Percentiles rank a stretch among this genome's conserved stretches.
These are phyloP conservation scores for Catocala nupta DNA, from an alignment of 2,888 invertebrate species.

Conservation along the genomic window DNA sequence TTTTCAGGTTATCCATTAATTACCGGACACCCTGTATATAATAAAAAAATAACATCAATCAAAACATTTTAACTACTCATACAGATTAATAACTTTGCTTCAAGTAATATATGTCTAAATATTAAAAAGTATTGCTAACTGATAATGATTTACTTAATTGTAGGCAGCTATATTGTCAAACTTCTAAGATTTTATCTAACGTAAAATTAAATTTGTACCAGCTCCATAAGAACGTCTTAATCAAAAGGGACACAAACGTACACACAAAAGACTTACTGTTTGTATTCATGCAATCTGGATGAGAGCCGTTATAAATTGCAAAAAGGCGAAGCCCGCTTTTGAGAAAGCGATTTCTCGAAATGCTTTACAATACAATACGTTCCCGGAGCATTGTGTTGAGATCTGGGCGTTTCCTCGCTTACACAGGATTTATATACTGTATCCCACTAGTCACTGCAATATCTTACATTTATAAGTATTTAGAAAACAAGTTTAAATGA, in stretches of 20 bases:
- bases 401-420: constrained; percentile 70
- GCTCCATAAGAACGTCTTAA: constrained; percentile 56
- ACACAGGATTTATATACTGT: constrained; percentile 70
- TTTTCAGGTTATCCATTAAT: too few relatives aligned
- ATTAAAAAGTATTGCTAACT: too few relatives aligned
- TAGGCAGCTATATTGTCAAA: neutral
- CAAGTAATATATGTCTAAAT: too few relatives aligned
- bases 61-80: too few relatives aligned
- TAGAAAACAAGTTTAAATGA: constrained; percentile 33
- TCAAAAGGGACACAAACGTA: constrained; percentile 55
- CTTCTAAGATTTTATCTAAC: constrained; percentile 29
- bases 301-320: constrained; percentile 82
- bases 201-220: constrained; percentile 42
- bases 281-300: constrained; percentile 79
- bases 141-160: too few relatives aligned
- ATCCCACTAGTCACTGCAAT: constrained; percentile 43
- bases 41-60: too few relatives aligned
- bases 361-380: constrained; percentile 82
- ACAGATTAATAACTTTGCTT: too few relatives aligned
- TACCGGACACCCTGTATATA: too few relatives aligned
- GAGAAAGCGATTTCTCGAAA: constrained; percentile 82
- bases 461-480: constrained; percentile 42
- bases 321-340: constrained; percentile 79
- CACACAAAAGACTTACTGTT: constrained; percentile 62
- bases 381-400: constrained; percentile 74